Conservation (phyloP, 1,140 invertebrate genomes). For the Oryctes rhinoceros region DNA sequence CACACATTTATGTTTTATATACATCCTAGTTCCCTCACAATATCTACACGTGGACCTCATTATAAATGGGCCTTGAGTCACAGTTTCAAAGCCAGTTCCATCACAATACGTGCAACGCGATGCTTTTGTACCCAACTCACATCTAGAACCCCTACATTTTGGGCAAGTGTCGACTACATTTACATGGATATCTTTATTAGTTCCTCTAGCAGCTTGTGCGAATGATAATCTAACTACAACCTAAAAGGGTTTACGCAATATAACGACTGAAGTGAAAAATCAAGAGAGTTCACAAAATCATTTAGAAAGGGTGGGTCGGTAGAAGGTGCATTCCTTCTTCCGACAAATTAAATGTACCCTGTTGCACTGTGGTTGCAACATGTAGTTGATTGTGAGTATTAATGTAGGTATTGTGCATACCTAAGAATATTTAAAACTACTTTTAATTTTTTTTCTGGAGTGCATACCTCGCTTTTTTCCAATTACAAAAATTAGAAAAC, state of each 20-base stretch:
- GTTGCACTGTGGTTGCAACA: too few species aligned
- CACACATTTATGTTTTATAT: constrained; percentile 90
- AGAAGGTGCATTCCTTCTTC: too few species aligned
- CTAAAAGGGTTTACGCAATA: constrained; percentile 59
- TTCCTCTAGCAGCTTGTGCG: constrained; percentile 93
- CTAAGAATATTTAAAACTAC: too few species aligned
- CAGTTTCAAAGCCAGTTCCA: constrained; percentile 96
- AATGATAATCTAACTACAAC: constrained; percentile 91
- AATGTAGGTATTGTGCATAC: too few species aligned
- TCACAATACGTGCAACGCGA: constrained; percentile 91
- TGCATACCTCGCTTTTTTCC: too few species aligned
- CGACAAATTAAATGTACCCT: too few species aligned
- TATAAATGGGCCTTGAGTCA: constrained; percentile 92
- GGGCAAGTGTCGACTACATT: constrained; percentile 94
- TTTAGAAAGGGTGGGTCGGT: too few species aligned
- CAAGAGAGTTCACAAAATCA: too few species aligned
- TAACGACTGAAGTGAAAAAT: too few species aligned
- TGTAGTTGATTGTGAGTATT: too few species aligned
- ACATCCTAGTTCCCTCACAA: constrained; percentile 87
- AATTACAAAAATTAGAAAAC: too few species aligned
- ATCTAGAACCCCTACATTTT: constrained; percentile 85
- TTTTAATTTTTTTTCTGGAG: too few species aligned
- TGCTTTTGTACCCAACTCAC: constrained; percentile 89
- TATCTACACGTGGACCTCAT: constrained; percentile 96
- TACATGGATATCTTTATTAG: constrained; percentile 91